Evolutionary conservation across 2,888 invertebrate species (phyloP).

Genomic region (Cryptus viduatorius): DNA sequence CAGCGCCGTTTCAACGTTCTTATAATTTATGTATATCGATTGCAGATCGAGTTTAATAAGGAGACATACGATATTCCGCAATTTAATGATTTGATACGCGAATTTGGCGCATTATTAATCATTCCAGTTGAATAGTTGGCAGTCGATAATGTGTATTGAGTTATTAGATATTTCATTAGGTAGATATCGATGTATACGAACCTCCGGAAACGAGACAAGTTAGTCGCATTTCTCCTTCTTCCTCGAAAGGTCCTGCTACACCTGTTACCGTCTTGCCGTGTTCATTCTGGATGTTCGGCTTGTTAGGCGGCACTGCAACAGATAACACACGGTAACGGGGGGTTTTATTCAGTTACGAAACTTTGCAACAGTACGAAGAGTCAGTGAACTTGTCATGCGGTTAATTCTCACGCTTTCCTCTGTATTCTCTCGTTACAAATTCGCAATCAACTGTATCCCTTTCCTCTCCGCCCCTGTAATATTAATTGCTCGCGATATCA

Average conservation of each 20-base stretch:
- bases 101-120: background rate
- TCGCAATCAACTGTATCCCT: background rate
- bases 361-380: conserved; percentile 3
- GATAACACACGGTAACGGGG: conserved; percentile 17
- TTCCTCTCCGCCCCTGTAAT: conserved; percentile 22
- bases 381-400: conserved; percentile 33
- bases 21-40: background rate
- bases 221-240: conserved; percentile 90
- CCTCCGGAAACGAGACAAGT: conserved; percentile 92
- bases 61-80: too few species aligned
- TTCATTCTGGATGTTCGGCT: conserved; percentile 91
- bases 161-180: background rate
- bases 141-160: background rate
- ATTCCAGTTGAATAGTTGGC: background rate
- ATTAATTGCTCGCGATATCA: conserved; percentile 40
- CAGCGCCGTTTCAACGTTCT: background rate
- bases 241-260: conserved; percentile 90
- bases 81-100: background rate
- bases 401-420: conserved; percentile 11
- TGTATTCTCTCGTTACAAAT: background rate
- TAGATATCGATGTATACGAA: conserved; percentile 83
- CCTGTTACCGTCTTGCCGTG: conserved; percentile 88
- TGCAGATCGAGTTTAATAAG: too few species aligned
- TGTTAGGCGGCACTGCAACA: conserved; percentile 90
- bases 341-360: conserved; percentile 33